Base-by-base conservation (phyloP, 2,113 vertebrate genomes). In the Erythrolamprus reginae region DNA sequence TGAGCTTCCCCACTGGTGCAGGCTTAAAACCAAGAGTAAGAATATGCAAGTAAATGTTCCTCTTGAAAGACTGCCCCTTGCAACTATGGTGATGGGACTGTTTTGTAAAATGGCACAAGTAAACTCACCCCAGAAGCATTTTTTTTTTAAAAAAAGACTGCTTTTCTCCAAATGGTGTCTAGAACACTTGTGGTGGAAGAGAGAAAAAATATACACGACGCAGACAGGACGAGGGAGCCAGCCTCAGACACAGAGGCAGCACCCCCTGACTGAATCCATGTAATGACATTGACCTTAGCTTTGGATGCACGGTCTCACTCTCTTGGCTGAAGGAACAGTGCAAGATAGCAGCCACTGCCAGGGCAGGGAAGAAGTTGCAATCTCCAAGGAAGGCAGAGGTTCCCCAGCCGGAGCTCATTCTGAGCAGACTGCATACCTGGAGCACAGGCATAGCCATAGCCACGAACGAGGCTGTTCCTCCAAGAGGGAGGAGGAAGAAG, bases 141-240 rank as follows among this genome's bases (percentile, higher is more conserved):
- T 92, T 61, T 88, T 92, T 56, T 95, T 88, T 93, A 61, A 28
- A 86, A 87, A 58, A 58, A 58, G 24, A 92, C 65, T 87, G 15
- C 19, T 51, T 88, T 53, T 56, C 33, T 91, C 56, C 84, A 82
- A 48, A 91, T 8, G 90, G n/a, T 38, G 84, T 5, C 70, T 87
- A 88, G 91, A 90, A 94, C 10, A 7, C 90, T 94, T 86, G 61
- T 21, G 33, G 92, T 93, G 10, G 53, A 45, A 56, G 24, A 88
- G 88, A 93, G 92, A 95, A 91, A 65, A 94, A 94, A 91, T 61
- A 88, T 51, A 93, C 91, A 94, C 26, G 92, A 93, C 92, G 48
- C 91, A 96, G 95, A 95, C 96, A 95, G 97, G 96, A 97, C 95
- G 95, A 95, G 94, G 96, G 97, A 97, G 97, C 97, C 96, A 96